Conservation (phyloP, 2,888 invertebrate genomes). For the Nycteola revayana region DNA sequence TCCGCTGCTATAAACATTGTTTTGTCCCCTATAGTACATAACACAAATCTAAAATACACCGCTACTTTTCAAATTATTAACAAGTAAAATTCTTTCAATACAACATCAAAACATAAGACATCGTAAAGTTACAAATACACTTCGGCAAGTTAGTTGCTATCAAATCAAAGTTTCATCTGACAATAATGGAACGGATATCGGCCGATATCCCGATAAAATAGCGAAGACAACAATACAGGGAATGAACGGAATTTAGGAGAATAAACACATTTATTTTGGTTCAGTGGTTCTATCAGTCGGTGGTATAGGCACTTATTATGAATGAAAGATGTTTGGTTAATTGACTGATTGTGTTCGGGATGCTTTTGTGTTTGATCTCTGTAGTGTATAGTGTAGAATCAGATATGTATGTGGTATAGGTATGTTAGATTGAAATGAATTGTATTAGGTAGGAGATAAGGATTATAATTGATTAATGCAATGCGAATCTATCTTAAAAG, state of each 20-base stretch:
- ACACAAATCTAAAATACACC: too few species aligned
- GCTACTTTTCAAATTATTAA: too few species aligned
- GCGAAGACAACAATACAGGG: conserved; percentile 46
- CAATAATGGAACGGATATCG: conserved; percentile 75
- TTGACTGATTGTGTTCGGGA: conserved; percentile 6
- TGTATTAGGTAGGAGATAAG: too few species aligned
- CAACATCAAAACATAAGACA: conserved; percentile 32
- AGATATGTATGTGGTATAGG: too few species aligned
- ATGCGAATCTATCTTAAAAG: too few species aligned
- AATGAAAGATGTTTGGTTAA: conserved; percentile 18
- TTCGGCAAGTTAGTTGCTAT: conserved; percentile 62
- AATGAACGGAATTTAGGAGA: conserved; percentile 28
- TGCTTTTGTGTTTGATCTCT: too few species aligned
- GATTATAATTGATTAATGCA: too few species aligned
- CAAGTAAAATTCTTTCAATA: conserved; percentile 9
- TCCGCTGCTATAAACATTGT: too few species aligned
- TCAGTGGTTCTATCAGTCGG: conserved; percentile 12
- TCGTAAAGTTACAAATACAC: conserved; percentile 59
- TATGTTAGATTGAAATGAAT: too few species aligned
- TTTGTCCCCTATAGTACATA: too few species aligned
- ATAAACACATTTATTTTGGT: conserved; percentile 27
- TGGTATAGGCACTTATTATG: conserved; percentile 4
- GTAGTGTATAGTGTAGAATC: too few species aligned
- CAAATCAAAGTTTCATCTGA: conserved; percentile 77
- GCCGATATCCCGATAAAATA: conserved; percentile 59